Base-by-base conservation (phyloP, 2,113 vertebrate genomes). In the Megatriorchis doriae region DNA sequence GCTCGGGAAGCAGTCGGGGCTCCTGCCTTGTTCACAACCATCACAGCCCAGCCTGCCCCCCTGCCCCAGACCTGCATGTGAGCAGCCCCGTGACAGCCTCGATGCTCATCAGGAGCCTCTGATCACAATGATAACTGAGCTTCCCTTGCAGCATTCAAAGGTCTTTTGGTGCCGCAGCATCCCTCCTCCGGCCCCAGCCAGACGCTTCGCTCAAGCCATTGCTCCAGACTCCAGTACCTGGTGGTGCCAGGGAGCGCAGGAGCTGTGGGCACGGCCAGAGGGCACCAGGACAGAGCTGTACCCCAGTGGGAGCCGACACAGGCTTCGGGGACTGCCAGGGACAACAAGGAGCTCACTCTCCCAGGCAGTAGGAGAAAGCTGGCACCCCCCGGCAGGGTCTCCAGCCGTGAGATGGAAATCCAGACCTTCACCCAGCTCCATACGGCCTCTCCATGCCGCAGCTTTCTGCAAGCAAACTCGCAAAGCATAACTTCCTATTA, bases 181-280 rank as follows among this genome's bases (percentile, higher is more conserved):
- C 65, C 63, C 56, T n/a, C 18, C 52, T 43, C 45, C 18, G 3
- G 47, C 31, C 43, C 58, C 56, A 32, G 43, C 36, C 7, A 10
- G 50, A 59, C 11, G 6, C 52, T 27, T 32, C 7, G 26, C 48
- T 21, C 56, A 36, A 63, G 42, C 36, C 38, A 11, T 4, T 0
- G 25, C 68, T 38, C 36, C 42, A 1, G 32, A 2, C 32, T 6
- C 43, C 12, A 7, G 3, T 5, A 7, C 36, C 20, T 2, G 26
- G 13, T 7, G 18, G 27, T 16, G 21, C 17, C 58, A 63, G n/a
- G 45, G 36, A 25, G 48, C 50, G 25, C 36, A 1, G 10, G 55
- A 70, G 71, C 70, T 3, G 22, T 2, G 58, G 19, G 58, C 84
- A 47, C 43, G 7, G 63, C 2, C 1, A 2, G 50, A 40, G 74